Base-by-base conservation (phyloP, 2,797 vertebrate species). In the Thalassophryne amazonica region DNA sequence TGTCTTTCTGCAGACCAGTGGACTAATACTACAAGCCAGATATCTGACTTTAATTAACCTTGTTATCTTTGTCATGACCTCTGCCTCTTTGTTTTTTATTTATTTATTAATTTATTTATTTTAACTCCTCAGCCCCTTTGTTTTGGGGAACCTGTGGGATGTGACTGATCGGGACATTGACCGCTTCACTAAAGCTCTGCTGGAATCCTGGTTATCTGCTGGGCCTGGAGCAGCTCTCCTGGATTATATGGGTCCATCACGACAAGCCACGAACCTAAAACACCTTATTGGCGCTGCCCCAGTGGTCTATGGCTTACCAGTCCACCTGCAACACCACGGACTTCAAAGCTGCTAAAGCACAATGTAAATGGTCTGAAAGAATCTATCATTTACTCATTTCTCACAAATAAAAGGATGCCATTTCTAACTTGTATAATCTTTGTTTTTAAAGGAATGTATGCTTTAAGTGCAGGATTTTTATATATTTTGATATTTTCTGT, bases 151-250 rank as follows among this genome's bases (percentile, higher is more conserved):
- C 61, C 84, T 97, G 49, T 98, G 96, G 96, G 94, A 98, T 0
- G 95, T 98, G 61, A 98, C 95, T 0, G 95, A 98, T 63, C 90
- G 93, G 3, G 96, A 98, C 61, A 93, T 95, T 7, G 94, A 98
- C 74, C 94, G 95, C 12, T 96, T 95, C 61, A 92, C 91, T 0
- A 87, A 89, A 40, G 91, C 90, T 0, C 86, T 98, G 63, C 83
- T 98, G 36, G 88, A 91, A 64, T 91, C 90, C 4, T 98, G 96
- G 95, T 79, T 98, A 4, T 65, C 83, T 18, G 91, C 90, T 2
- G 92, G 90, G 0, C 51, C 89, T 0, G 91, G 94, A 2, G 85
- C 92, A 0, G 80, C 93, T 0, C 85, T 98, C 11, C 86, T 96
- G 27, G 41, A 91, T 21, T 79, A 91, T 6, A 80, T 96, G 57